These are phyloP conservation scores for Alces alces DNA, from an alignment of 2,113 vertebrate genomes.

Conservation along the genomic window DNA sequence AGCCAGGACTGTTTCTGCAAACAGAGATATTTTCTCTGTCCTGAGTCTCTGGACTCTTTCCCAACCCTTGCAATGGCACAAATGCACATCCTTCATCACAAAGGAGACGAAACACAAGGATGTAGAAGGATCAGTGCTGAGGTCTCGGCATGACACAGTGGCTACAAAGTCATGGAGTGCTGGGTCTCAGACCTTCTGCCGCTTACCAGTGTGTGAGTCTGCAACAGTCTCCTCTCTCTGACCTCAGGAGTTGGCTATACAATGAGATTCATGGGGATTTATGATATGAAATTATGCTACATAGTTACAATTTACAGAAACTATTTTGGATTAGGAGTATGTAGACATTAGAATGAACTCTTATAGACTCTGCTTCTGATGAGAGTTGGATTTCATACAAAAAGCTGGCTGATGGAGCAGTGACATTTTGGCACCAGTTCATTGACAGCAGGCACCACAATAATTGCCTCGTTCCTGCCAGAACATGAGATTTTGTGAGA, in stretches of 20 bases:
- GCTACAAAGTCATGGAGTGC: neutral
- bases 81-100: neutral
- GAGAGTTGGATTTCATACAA: neutral
- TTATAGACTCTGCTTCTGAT: neutral
- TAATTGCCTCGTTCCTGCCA: neutral
- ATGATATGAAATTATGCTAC: neutral
- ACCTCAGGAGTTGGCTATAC: neutral
- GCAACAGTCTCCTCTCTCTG: neutral
- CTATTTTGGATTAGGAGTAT: neutral
- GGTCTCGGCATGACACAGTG: neutral
- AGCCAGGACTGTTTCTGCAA: neutral
- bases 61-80: neutral
- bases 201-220: neutral
- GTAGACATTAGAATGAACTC: neutral
- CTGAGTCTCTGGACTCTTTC: neutral
- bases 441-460: neutral
- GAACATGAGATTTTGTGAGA: neutral
- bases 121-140: neutral
- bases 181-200: neutral
- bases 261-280: neutral
- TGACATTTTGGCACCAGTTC: neutral
- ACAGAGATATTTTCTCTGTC: neutral
- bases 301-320: neutral
- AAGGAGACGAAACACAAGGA: neutral
- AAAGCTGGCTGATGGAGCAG: neutral